Conservation (phyloP, 2,797 vertebrate genomes). For the Ambastaia sidthimunki region DNA sequence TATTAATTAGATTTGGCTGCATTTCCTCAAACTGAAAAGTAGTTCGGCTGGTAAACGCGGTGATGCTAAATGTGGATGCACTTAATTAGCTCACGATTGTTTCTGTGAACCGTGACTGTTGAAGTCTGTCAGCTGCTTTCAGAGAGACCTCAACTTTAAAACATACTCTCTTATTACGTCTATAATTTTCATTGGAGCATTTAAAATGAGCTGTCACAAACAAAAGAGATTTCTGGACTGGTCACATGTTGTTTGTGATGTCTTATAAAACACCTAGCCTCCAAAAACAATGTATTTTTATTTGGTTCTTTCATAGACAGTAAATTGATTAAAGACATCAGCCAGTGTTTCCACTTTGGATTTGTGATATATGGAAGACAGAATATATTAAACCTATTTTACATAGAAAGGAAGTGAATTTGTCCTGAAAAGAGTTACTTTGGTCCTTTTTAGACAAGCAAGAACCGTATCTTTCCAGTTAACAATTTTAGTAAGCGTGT, state of each 20-base stretch:
- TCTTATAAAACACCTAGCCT: background rate
- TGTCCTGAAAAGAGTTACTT: too few relatives aligned
- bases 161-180: conserved; percentile 12
- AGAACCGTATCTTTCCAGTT: too few relatives aligned
- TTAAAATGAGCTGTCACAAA: conserved; percentile 35
- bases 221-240: conserved; percentile 13
- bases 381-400: too few relatives aligned
- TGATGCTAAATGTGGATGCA: conserved; percentile 25
- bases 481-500: too few relatives aligned
- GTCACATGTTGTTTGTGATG: background rate
- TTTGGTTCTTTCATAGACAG: background rate
- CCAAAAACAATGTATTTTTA: background rate
- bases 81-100: conserved; percentile 17
- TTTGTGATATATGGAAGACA: too few relatives aligned
- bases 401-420: too few relatives aligned
- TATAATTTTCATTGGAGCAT: conserved; percentile 8
- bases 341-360: background rate
- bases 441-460: too few relatives aligned
- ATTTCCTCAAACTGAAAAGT: conserved; percentile 10
- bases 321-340: background rate
- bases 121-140: conserved; percentile 17
- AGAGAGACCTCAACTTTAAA: background rate
- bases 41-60: too few relatives aligned
- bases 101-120: conserved; percentile 29
- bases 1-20: conserved; percentile 5